These are phyloP conservation scores for Montipora sp. DNA, from an alignment of 64 coral and sea anemone genomes.

Conservation along the genomic window DNA sequence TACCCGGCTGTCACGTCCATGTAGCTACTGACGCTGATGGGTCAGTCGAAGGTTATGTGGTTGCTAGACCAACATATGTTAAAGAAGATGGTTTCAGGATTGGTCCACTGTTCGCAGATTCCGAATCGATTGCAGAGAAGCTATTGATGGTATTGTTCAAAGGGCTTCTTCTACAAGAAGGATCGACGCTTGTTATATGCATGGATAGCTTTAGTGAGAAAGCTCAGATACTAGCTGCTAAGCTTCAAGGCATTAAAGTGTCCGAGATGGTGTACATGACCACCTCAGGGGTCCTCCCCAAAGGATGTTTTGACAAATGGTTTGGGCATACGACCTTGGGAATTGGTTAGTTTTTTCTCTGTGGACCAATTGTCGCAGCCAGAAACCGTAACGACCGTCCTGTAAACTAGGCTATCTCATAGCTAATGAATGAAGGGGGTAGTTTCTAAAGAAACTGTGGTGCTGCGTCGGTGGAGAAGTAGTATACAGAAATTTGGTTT, in stretches of 20 bases:
- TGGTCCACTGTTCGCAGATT: slow-evolving; percentile 42
- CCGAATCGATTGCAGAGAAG: slow-evolving; percentile 21
- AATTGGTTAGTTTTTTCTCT: slow-evolving; percentile 9
- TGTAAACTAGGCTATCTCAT: too few relatives aligned
- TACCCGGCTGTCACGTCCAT: slow-evolving; percentile 1
- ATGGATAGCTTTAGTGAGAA: neutral
- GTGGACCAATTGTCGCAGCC: too few relatives aligned
- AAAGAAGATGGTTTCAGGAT: slow-evolving; percentile 48
- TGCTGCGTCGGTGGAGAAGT: too few relatives aligned
- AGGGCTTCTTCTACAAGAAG: slow-evolving; percentile 5
- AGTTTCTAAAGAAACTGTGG: too few relatives aligned
- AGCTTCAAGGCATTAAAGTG: neutral
- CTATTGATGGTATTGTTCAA: slow-evolving; percentile 39
- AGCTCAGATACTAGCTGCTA: neutral
- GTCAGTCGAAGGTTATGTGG: slow-evolving; percentile 47
- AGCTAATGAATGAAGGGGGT: too few relatives aligned
- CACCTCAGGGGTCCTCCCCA: neutral
- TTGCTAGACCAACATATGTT: slow-evolving; percentile 10
- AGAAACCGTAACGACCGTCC: too few relatives aligned
- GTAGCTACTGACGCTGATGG: slow-evolving; percentile 26
- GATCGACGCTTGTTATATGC: neutral
- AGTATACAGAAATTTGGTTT: too few relatives aligned
- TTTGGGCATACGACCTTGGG: slow-evolving; percentile 13
- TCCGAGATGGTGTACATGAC: slow-evolving; percentile 1
- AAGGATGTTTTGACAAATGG: slow-evolving; percentile 39